Evolutionary conservation across 2,797 vertebrate genomes (phyloP).

Genomic region (Semaprochilodus insignis): DNA sequence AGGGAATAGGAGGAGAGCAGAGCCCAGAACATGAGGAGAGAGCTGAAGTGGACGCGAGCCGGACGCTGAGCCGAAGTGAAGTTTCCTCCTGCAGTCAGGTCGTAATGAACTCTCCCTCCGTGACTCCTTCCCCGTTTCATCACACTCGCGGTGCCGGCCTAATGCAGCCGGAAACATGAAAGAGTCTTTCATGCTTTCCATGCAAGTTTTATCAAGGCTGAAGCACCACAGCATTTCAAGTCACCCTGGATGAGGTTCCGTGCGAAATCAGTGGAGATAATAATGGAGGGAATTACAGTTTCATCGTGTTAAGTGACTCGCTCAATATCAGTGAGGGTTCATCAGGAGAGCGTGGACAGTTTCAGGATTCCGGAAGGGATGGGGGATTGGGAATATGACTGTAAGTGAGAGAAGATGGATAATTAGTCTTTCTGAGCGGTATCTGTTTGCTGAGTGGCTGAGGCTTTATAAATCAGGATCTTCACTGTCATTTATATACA

Average conservation of each 20-base stretch:
- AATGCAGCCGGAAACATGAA: conserved; percentile 47
- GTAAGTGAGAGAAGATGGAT: neutral
- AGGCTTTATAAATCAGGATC: too few species aligned
- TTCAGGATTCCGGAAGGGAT: neutral
- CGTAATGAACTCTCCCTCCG: conserved; percentile 43
- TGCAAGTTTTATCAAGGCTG: conserved; percentile 47
- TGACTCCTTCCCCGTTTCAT: conserved; percentile 45
- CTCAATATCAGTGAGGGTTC: conserved; percentile 22
- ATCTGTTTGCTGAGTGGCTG: neutral
- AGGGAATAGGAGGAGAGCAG: neutral
- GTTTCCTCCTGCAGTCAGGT: conserved; percentile 38
- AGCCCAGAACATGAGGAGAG: neutral
- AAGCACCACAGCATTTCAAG: conserved; percentile 45
- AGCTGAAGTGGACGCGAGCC: neutral
- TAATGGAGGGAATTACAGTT: conserved; percentile 9
- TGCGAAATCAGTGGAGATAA: conserved; percentile 33
- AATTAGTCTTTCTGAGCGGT: neutral
- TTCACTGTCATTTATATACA: too few species aligned
- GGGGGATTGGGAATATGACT: conserved; percentile 7
- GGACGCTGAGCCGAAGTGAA: conserved; percentile 19
- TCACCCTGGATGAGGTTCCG: conserved; percentile 8
- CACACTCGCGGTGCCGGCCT: conserved; percentile 19
- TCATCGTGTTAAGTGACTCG: conserved; percentile 32
- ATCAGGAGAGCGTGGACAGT: conserved; percentile 7
- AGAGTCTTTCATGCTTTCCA: conserved; percentile 46